Evolutionary conservation across 2,888 invertebrate genomes (phyloP), one percentile per base, ranked within the genome.

Genomic region (Teleogryllus oceanicus): DNA sequence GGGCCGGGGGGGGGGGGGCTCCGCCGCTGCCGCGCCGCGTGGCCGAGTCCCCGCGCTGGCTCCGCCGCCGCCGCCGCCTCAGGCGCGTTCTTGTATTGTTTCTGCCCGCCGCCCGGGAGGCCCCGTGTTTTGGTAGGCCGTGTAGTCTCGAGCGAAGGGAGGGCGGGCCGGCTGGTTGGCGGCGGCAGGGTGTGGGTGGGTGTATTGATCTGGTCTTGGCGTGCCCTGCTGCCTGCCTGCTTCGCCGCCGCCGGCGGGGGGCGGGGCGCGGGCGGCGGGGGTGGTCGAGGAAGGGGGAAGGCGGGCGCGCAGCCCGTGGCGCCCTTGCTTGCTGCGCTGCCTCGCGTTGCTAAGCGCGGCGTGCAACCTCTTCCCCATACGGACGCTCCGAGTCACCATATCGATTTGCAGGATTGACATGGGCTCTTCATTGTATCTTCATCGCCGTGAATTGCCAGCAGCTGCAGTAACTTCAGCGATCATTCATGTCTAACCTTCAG

Each of bases 191-290:
- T n/a, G 62, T 62, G 62, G 62, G 62, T 62, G 62, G 62, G 62
- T 62, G 62, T 62, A 62, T 62, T 62, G 62, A 62, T 62, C 62
- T 62, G 62, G 16, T 62, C 62, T 62, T 62, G 62, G 62, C 62
- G 62, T 13, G 62, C 62, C 16, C 62, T 62, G n/a, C 62, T 12
- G 78, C 50, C 20, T 78, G 78, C 21, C 20, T 18, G 78, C 20
- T 50, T 78, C 20, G 50, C 37, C 50, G 50, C 37, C 20, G 49
- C 20, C 11, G 24, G n/a, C 12, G 76, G 5, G 76, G 37, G 49
- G 37, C 13, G 76, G 76, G 13, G 12, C 11, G 49, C 21, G 76
- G 21, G 75, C 49, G 76, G 76, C 16, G 76, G 37, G 49, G 37
- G 37, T 37, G 37, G 37, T 5, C 37, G 37, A 37, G 37, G 37